Evolutionary conservation across 2,797 vertebrate species (phyloP).

Genomic region (Urophycis tenuis): DNA sequence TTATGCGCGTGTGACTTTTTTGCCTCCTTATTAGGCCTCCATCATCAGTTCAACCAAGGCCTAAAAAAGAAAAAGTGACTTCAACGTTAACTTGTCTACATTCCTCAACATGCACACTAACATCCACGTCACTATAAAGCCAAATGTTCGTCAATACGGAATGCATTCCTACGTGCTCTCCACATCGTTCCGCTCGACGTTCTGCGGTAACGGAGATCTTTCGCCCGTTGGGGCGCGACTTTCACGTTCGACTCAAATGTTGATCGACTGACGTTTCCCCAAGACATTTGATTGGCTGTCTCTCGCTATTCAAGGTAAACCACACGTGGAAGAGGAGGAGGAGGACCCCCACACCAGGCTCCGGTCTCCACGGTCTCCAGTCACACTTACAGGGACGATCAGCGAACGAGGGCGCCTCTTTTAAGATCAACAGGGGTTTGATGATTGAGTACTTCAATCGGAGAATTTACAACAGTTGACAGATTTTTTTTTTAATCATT

Average conservation of each 20-base stretch:
- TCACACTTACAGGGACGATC: constrained; percentile 40
- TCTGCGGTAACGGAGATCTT: neutral
- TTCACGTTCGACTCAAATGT: constrained; percentile 10
- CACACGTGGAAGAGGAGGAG: constrained; percentile 14
- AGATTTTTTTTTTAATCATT: neutral
- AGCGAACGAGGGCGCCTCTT: neutral
- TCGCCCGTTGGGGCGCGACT: constrained; percentile 12
- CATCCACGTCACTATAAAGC: neutral
- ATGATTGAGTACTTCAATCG: neutral
- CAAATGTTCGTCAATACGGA: neutral
- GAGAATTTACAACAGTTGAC: neutral
- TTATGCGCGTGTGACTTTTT: too few species aligned
- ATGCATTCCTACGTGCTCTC: neutral
- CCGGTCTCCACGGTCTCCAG: constrained; percentile 13
- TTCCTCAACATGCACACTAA: neutral
- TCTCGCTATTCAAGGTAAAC: constrained; percentile 45
- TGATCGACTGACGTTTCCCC: constrained; percentile 28
- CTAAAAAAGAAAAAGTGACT: neutral
- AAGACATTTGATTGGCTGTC: constrained; percentile 35
- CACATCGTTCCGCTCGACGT: neutral
- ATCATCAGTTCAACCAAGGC: too few species aligned
- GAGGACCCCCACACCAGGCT: constrained; percentile 25
- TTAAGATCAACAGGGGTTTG: too few species aligned
- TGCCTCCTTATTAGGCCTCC: too few species aligned
- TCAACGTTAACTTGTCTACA: neutral